Conservation (phyloP, 2,113 vertebrate genomes). For the Cryptomyrus ogoouensis region DNA sequence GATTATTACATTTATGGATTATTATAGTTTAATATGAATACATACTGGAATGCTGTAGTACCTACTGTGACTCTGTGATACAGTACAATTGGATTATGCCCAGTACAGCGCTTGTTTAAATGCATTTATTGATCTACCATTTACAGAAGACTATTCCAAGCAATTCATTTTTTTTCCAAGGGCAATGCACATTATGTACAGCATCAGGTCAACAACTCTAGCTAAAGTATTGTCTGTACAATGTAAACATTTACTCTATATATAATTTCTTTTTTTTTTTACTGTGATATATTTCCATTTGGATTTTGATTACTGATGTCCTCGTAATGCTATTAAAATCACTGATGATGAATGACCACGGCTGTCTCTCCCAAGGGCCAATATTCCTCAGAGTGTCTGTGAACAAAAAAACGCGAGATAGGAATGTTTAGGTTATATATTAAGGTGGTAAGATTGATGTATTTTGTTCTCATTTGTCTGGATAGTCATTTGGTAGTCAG, state of each 20-base stretch:
- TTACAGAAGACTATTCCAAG: constrained; percentile 64
- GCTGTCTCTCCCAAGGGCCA: constrained; percentile 38
- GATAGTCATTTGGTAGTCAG: background rate
- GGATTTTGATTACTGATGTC: constrained; percentile 71
- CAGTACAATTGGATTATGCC: constrained; percentile 34
- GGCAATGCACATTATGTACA: constrained; percentile 62
- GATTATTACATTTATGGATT: constrained; percentile 39
- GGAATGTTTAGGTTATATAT: background rate
- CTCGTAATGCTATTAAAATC: constrained; percentile 74
- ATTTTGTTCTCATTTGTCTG: background rate
- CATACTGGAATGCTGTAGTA: constrained; percentile 43
- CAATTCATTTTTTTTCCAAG: constrained; percentile 47
- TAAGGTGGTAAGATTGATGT: background rate
- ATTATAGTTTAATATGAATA: constrained; percentile 26
- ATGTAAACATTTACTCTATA: constrained; percentile 81
- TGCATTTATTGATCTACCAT: constrained; percentile 68
- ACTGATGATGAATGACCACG: constrained; percentile 54
- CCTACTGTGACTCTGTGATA: constrained; percentile 8
- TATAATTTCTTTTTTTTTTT: constrained; percentile 70
- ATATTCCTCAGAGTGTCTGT: constrained; percentile 75
- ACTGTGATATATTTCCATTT: constrained; percentile 68
- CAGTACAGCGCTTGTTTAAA: constrained; percentile 56
- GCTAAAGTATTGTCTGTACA: constrained; percentile 72
- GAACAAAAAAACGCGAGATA: constrained; percentile 45
- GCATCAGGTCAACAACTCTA: constrained; percentile 59